Evolutionary conservation across 37 sponge, comb jelly and placozoan genomes (phyloP), one percentile per base, ranked within the genome.

Genomic region (Oopsacas minuta): DNA sequence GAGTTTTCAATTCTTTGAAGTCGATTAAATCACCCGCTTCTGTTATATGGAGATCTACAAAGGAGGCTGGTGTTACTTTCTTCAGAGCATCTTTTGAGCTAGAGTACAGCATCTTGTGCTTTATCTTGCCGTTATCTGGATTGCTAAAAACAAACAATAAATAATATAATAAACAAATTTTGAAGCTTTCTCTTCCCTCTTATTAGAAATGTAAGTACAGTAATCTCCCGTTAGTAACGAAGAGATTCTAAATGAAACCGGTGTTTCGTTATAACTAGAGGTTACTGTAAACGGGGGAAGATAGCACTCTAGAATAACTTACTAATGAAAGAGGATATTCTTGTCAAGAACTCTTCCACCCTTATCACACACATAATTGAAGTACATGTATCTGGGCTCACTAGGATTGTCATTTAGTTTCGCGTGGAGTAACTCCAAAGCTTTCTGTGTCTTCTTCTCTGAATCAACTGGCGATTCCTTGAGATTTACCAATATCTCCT

Each of bases 41-140:
- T 3, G 7, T 12, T 7, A 61, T 61, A n/a, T 3, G 75, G 1
- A 61, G 7, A 34, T 61, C 75, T 32, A 61, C 75, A n/a, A 61
- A 61, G 32, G 75, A 61, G 1, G 75, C 28, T 5, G 75, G 20
- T 7, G 28, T 61, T 25, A 61, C 75, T 61, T 61, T 61, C 75
- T 61, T 61, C 17, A 61, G 75, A 10, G 75, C 75, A 12, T 61
- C 75, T n/a, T 61, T 61, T 10, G 75, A 61, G 75, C 75, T 61
- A 3, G 75, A 61, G 75, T 61, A 61, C 28, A 61, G 75, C 75
- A 61, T 61, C 75, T 61, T 61, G 1, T 61, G 17, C 75, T 61
- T 61, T 10, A 61, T 12, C 75, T 61, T 61, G 17, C 32, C 20
- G 22, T 34, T 12, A n/a, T 61, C 75, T 34, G 75, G 30, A 34